Evolutionary conservation across 1,140 invertebrate genomes (phyloP), one percentile per base, ranked within the genome.

Genomic region (Himalopsyche phryganea): DNA sequence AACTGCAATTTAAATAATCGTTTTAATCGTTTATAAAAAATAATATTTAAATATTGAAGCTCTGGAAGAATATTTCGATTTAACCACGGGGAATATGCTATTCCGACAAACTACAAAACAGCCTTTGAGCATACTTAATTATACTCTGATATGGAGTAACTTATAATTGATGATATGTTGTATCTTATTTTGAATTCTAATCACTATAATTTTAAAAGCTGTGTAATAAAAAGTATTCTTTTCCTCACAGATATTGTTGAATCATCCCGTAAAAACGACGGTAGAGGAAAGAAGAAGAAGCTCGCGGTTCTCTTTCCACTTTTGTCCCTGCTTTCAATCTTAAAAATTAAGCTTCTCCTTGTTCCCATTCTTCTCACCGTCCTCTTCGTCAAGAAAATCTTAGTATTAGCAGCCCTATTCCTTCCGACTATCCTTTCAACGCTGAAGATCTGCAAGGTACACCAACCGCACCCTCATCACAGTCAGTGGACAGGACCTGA

Each of bases 361-460:
- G 70, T 84, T 4, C 82, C 85, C 0, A 80, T 86, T 9, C 76
- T 87, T 9, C 68, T 86, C 2, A 78, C 79, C 1, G 81, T 87
- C 1, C 76, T 87, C 54, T 77, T 86, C 61, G 85, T 87, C 53
- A 88, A 88, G 72, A 88, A 87, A 60, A 69, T 88, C 6, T 68
- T 87, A 6, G 68, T 87, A 2, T 60, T 85, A 0, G 83, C 79
- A 1, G 84, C 84, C 0, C 58, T 87, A 14, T 69, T 85, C 17
- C 65, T 84, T 5, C 84, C 86, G 0, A 78, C 82, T 15, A 63
- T 87, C 28, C 66, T 87, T 1, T 78, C 79, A 11, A 81, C 82
- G 35, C 66, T 86, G 28, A 84, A 84, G 66, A 75, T 82, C 55
- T 86, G 85, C 68, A 85, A 84, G 73, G 76, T 83, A 6, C 50